These are phyloP conservation scores for Neosalanx taihuensis DNA, from an alignment of 2,797 vertebrate species.

Conservation along the genomic window DNA sequence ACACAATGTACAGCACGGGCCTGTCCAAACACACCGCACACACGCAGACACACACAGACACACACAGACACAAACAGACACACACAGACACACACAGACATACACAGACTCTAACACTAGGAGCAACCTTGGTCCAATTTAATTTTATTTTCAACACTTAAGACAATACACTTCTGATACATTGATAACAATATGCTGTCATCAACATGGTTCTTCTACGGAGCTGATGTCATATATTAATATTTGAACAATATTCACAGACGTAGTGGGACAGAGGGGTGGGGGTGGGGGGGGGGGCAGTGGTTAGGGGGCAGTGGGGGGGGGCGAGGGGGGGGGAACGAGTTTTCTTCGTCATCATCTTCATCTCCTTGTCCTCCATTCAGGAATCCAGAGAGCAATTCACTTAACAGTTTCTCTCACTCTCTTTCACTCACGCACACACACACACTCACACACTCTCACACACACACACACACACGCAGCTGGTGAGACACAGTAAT, in stretches of 20 bases:
- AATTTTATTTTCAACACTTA: slow-evolving; percentile 79
- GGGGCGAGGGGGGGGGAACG: neutral
- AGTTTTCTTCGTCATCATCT: neutral
- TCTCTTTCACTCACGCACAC: neutral
- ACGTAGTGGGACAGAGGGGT: slow-evolving; percentile 11
- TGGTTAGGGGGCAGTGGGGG: neutral
- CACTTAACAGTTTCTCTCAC: too few species aligned
- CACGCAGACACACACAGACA: slow-evolving; percentile 33
- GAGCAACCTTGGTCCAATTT: slow-evolving; percentile 69
- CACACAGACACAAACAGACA: slow-evolving; percentile 15
- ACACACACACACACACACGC: slow-evolving; percentile 8
- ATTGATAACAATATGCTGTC: slow-evolving; percentile 64
- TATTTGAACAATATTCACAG: slow-evolving; percentile 51
- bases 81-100: neutral
- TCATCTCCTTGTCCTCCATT: slow-evolving; percentile 5
- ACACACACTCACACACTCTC: neutral
- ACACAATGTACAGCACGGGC: neutral
- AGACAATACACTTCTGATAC: slow-evolving; percentile 75
- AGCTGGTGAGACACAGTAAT: too few species aligned
- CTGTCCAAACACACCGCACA: slow-evolving; percentile 9
- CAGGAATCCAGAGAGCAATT: too few species aligned
- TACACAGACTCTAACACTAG: slow-evolving; percentile 7
- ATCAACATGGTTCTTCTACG: slow-evolving; percentile 52
- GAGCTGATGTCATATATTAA: slow-evolving; percentile 51
- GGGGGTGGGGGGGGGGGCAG: too few species aligned